A percentile compares a stretch with the other conserved stretches of the same genome.
These are phyloP conservation scores for Sparus aurata DNA, from an alignment of 2,797 vertebrate species.

Conservation along the genomic window DNA sequence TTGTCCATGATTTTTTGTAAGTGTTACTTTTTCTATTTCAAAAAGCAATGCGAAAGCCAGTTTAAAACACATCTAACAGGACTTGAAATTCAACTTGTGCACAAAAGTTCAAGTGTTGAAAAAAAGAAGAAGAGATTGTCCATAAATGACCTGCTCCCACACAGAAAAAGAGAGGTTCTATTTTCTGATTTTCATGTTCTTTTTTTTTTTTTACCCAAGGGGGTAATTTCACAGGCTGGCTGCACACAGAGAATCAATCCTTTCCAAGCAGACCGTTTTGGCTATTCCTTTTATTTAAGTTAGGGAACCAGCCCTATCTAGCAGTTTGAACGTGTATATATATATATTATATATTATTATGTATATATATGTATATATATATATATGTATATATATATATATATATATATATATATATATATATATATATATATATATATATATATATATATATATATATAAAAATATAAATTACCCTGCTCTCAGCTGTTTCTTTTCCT, in stretches of 20 bases:
- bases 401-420: too few species aligned
- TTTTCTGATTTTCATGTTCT: slow-evolving; percentile 38
- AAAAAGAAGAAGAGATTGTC: background rate
- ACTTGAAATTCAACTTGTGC: background rate
- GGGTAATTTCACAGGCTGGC: slow-evolving; percentile 56
- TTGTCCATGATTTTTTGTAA: background rate
- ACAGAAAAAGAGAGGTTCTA: slow-evolving; percentile 21
- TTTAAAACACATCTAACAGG: background rate
- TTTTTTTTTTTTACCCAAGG: slow-evolving; percentile 29
- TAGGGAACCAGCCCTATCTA: slow-evolving; percentile 17
- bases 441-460: background rate
- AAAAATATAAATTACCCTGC: background rate
- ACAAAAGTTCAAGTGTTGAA: background rate
- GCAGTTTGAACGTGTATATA: slow-evolving; percentile 2
- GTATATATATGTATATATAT: too few species aligned
- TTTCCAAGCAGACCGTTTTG: slow-evolving; percentile 26
- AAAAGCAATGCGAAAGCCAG: background rate
- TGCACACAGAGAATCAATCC: slow-evolving; percentile 43
- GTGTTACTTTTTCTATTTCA: background rate
- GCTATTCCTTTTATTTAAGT: slow-evolving; percentile 26
- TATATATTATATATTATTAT: too few species aligned
- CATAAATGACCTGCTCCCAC: background rate
- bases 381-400: too few species aligned
- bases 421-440: background rate
- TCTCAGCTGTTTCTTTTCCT: background rate